phyloP scores from a whole-genome alignment of 2,797 vertebrate genomes.

The Brotula barbata region DNA sequence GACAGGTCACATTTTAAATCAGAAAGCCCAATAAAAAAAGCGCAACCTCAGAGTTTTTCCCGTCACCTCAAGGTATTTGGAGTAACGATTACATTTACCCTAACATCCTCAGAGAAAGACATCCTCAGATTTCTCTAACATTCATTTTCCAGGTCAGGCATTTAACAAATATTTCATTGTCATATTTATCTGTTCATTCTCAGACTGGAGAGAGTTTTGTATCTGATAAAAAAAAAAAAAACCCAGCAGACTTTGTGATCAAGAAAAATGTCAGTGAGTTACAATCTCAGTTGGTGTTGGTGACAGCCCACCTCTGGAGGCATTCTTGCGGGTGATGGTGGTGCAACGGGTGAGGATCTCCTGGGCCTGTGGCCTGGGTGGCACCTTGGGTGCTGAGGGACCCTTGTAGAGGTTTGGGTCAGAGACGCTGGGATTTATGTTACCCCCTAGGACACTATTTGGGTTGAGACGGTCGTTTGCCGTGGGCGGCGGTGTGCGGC shows the following conservation, averaged over 20 bases:
- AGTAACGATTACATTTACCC: background rate
- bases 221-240: background rate
- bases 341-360: slow-evolving; percentile 85
- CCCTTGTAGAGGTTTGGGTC: slow-evolving; percentile 67
- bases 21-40: no score
- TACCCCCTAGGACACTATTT: rapidly evolving
- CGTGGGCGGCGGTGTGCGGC: slow-evolving; percentile 41
- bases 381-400: slow-evolving; percentile 75
- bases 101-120: background rate
- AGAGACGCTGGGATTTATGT: slow-evolving; percentile 54
- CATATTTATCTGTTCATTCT: background rate
- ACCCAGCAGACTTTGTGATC: no score
- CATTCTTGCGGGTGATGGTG: slow-evolving; percentile 79
- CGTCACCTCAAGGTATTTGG: background rate
- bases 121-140: no score
- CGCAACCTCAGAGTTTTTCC: background rate
- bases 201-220: no score
- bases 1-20: background rate
- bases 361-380: slow-evolving; percentile 69
- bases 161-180: background rate
- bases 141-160: background rate
- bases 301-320: background rate
- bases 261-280: slow-evolving; percentile 19
- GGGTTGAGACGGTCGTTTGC: slow-evolving; percentile 36
- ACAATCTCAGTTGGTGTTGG: background rate